A percentile compares a stretch with the other conserved stretches of the same genome.
Evolutionary conservation across 1,140 invertebrate species (phyloP).

Genomic region (Amyelois transitella): DNA sequence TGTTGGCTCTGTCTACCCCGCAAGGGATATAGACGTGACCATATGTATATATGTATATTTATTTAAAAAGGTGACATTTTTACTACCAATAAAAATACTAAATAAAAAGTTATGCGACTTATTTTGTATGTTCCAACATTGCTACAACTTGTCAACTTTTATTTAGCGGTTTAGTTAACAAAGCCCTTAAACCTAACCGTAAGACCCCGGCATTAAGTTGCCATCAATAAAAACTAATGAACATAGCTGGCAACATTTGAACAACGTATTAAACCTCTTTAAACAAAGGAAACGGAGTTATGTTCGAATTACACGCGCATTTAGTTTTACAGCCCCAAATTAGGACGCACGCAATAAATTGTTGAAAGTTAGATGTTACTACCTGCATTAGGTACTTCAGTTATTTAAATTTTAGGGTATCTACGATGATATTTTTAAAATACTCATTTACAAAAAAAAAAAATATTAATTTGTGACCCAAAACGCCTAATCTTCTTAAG

Average conservation of each 20-base stretch:
- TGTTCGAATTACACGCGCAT: not conserved
- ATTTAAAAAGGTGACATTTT: no score
- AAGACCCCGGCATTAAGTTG: not conserved
- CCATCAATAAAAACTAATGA: constrained; percentile 1
- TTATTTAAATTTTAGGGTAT: no score
- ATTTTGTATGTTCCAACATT: not conserved
- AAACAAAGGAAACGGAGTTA: not conserved
- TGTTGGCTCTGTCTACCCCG: no score
- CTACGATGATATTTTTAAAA: no score
- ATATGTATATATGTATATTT: no score
- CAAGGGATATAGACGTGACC: no score
- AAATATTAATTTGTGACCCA: no score
- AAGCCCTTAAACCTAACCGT: not conserved
- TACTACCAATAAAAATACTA: no score
- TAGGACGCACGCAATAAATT: not conserved
- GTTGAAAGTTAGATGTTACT: not conserved
- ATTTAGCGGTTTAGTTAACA: not conserved
- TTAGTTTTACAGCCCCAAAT: not conserved
- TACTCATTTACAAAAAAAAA: no score
- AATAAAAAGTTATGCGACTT: no score
- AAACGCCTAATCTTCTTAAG: no score
- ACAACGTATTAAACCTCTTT: not conserved
- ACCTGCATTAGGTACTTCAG: no score
- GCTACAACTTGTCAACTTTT: not conserved
- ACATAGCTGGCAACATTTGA: not conserved